phyloP scores from a whole-genome alignment of 2,888 invertebrate genomes.

The Caenorhabditis macrosperma region DNA sequence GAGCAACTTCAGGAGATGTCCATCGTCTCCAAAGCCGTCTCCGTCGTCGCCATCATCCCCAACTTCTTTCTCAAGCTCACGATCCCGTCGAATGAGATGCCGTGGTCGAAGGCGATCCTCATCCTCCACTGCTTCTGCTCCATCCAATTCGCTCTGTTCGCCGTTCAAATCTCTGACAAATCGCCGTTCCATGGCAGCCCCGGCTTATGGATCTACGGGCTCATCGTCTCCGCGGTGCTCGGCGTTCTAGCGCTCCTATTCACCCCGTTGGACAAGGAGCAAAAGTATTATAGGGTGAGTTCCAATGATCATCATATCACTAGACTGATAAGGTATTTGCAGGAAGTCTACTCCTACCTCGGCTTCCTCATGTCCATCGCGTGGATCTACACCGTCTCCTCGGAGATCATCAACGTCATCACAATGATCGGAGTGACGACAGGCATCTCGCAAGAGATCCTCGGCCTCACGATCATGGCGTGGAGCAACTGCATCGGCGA shows the following conservation, averaged over 20 bases:
- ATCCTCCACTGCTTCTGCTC: constrained; percentile 83
- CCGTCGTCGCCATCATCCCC: constrained; percentile 81
- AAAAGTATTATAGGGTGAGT: constrained; percentile 65
- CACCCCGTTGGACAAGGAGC: constrained; percentile 62
- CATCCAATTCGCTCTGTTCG: constrained; percentile 80
- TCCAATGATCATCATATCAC: not conserved
- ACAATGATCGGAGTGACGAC: constrained; percentile 84
- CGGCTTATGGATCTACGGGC: constrained; percentile 56
- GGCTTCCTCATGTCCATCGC: constrained; percentile 84
- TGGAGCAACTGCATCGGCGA: constrained; percentile 86
- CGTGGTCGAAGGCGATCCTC: constrained; percentile 84
- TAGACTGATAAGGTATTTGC: constrained; percentile 5
- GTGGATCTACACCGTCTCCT: constrained; percentile 84
- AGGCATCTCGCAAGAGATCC: constrained; percentile 80
- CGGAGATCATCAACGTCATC: constrained; percentile 84
- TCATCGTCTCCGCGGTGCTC: constrained; percentile 57
- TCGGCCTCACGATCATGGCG: constrained; percentile 85
- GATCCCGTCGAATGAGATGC: constrained; percentile 83
- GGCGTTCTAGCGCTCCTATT: constrained; percentile 55
- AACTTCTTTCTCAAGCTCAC: constrained; percentile 83
- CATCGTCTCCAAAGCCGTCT: constrained; percentile 22
- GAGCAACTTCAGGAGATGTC: constrained; percentile 47
- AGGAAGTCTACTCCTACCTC: constrained; percentile 81
- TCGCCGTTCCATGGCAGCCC: constrained; percentile 54
- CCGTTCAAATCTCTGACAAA: constrained; percentile 59